These are phyloP conservation scores for Rhegmatorhina hoffmannsi DNA, from an alignment of 2,113 vertebrate genomes.

Conservation along the genomic window DNA sequence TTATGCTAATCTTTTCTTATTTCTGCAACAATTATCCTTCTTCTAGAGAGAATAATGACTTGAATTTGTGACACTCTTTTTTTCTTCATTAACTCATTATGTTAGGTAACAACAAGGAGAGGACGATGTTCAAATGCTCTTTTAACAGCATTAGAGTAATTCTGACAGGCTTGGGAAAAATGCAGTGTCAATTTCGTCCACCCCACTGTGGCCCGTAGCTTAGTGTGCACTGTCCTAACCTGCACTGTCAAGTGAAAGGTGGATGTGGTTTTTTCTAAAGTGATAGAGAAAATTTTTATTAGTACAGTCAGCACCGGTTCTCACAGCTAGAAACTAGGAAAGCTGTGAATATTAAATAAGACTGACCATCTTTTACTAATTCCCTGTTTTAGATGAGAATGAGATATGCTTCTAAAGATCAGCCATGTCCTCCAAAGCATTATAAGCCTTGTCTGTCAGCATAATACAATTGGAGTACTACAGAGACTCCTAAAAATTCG, in stretches of 20 bases:
- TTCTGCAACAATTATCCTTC: not conserved
- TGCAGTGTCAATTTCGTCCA: not conserved
- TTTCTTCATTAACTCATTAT: not conserved
- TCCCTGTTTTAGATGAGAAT: slow-evolving; percentile 14
- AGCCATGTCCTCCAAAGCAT: not conserved
- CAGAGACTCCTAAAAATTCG: slow-evolving; percentile 45
- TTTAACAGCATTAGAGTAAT: not conserved
- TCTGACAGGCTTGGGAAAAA: not conserved
- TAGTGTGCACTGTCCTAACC: not conserved
- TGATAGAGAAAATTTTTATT: not conserved
- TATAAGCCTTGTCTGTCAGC: slow-evolving; percentile 37
- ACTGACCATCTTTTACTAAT: slow-evolving; percentile 16
- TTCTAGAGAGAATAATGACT: not conserved
- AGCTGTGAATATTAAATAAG: not conserved
- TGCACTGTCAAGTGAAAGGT: not conserved
- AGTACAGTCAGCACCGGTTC: not conserved
- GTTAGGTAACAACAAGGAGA: not conserved
- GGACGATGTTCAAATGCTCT: not conserved
- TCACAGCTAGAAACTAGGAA: not conserved
- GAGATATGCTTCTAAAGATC: slow-evolving; percentile 5
- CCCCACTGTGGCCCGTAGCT: not conserved
- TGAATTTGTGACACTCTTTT: not conserved
- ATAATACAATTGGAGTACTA: slow-evolving; percentile 34
- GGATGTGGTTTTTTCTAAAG: slow-evolving; percentile 3
- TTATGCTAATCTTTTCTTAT: slow-evolving; percentile 32